Percentiles rank a stretch among this genome's conserved stretches.
Evolutionary conservation across 2,888 invertebrate species (phyloP).

Genomic region (Leucoma salicis): DNA sequence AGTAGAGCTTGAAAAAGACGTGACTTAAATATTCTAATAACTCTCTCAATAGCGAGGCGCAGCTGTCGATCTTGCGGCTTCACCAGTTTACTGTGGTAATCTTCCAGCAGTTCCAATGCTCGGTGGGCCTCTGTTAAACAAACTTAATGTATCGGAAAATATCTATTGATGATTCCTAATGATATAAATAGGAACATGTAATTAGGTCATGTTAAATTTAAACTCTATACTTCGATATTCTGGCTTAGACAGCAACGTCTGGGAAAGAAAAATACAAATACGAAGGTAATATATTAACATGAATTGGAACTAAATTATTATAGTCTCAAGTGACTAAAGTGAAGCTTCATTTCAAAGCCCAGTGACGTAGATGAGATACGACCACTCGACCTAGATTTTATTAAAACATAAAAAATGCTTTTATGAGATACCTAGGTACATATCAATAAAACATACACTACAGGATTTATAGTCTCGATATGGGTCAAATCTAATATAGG

Average conservation of each 20-base stretch:
- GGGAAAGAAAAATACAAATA: too few relatives aligned
- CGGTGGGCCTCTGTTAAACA: slow-evolving; percentile 94
- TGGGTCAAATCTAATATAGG: slow-evolving; percentile 9
- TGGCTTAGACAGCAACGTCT: too few relatives aligned
- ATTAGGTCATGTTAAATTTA: not conserved
- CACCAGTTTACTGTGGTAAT: slow-evolving; percentile 97
- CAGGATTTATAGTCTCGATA: slow-evolving; percentile 15
- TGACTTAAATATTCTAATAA: slow-evolving; percentile 99
- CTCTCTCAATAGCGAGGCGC: slow-evolving; percentile 97
- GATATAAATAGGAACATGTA: slow-evolving; percentile 12
- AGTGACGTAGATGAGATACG: not conserved
- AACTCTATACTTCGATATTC: too few relatives aligned
- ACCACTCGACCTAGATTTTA: slow-evolving; percentile 28
- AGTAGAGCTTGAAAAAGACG: slow-evolving; percentile 98
- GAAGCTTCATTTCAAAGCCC: too few relatives aligned
- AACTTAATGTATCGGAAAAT: slow-evolving; percentile 10
- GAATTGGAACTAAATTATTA: too few relatives aligned
- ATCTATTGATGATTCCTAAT: slow-evolving; percentile 10
- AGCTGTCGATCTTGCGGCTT: slow-evolving; percentile 97
- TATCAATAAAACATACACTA: slow-evolving; percentile 17
- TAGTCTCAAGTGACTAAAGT: too few relatives aligned
- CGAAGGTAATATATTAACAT: too few relatives aligned
- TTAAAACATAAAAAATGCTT: slow-evolving; percentile 22
- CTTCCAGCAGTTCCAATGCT: slow-evolving; percentile 98
- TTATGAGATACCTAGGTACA: slow-evolving; percentile 6